A percentile compares a stretch with the other conserved stretches of the same genome.
Conservation (phyloP, 2,113 vertebrate genomes). For the Marmota flaviventris region DNA sequence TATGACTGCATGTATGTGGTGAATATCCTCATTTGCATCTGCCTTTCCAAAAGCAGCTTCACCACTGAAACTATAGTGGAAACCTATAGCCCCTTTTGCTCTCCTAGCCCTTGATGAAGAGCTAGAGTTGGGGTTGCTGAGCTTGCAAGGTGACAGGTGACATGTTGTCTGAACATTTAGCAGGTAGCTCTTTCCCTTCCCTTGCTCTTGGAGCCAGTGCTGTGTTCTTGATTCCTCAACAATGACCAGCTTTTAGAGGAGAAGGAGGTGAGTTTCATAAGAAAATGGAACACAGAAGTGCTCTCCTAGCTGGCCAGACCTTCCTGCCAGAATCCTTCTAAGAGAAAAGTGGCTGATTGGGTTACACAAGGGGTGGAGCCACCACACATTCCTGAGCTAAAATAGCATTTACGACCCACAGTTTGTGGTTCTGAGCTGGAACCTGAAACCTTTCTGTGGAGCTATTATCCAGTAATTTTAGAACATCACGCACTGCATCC, state of each 20-base stretch:
- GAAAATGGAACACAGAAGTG: accelerated
- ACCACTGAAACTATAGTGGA: neutral
- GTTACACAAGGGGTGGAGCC: neutral
- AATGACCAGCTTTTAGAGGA: neutral
- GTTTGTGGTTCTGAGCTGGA: neutral
- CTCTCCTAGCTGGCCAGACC: neutral
- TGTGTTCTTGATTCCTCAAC: neutral
- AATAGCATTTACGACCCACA: neutral
- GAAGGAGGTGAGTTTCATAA: neutral
- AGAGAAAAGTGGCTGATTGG: neutral
- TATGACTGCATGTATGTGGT: neutral
- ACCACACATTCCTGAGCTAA: neutral
- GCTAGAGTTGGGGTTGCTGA: neutral
- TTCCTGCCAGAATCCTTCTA: neutral
- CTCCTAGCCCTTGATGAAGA: too few relatives aligned
- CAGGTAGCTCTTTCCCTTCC: accelerated
- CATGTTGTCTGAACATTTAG: neutral
- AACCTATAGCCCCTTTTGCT: neutral
- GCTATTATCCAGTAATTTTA: neutral
- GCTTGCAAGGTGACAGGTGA: accelerated
- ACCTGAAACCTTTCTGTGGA: neutral
- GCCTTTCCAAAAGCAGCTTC: neutral
- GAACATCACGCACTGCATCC: neutral
- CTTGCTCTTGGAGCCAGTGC: neutral
- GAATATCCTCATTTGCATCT: neutral